A percentile compares a stretch with the other conserved stretches of the same genome.
phyloP scores from a whole-genome alignment of 1,140 invertebrate species.

The Lepidostoma basale region DNA sequence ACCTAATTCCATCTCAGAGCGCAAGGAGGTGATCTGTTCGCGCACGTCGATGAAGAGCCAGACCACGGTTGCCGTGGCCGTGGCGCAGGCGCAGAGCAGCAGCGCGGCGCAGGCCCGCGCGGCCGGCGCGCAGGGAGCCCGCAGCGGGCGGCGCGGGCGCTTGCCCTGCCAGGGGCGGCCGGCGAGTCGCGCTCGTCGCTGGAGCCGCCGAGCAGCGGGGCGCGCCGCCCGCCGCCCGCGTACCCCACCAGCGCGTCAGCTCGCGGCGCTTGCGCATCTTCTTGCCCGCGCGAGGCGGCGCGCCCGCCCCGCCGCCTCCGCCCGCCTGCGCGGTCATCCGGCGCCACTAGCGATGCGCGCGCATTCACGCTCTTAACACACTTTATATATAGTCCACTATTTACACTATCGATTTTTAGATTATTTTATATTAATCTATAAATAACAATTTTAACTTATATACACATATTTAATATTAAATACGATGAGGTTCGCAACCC shows the following conservation, averaged over 20 bases:
- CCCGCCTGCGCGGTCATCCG: conserved; percentile 49
- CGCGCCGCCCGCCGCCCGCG: conserved; percentile 46
- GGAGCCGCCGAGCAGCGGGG: conserved; percentile 50
- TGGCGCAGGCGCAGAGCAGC: conserved; percentile 67
- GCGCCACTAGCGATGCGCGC: not conserved
- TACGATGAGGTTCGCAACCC: no score
- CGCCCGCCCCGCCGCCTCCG: conserved; percentile 50
- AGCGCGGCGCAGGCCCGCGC: conserved; percentile 66
- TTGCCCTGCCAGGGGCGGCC: conserved; percentile 47
- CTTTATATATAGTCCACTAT: no score
- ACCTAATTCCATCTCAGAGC: conserved; percentile 73
- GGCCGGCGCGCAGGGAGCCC: conserved; percentile 54
- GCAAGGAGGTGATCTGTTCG: conserved; percentile 67
- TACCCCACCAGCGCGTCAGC: conserved; percentile 61
- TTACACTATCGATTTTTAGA: no score
- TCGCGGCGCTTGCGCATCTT: conserved; percentile 67
- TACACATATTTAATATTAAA: no score
- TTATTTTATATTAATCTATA: no score
- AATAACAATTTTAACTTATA: no score
- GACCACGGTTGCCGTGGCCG: conserved; percentile 68
- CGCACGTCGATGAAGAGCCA: conserved; percentile 74
- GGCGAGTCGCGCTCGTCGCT: conserved; percentile 62
- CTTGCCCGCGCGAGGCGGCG: conserved; percentile 61
- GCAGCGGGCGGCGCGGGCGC: conserved; percentile 48
- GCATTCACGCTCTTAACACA: not conserved